Percentiles rank a stretch among this genome's conserved stretches.
These are phyloP conservation scores for Cyprinodon brontotheroides DNA, from an alignment of 2,113 vertebrate genomes.

Conservation along the genomic window DNA sequence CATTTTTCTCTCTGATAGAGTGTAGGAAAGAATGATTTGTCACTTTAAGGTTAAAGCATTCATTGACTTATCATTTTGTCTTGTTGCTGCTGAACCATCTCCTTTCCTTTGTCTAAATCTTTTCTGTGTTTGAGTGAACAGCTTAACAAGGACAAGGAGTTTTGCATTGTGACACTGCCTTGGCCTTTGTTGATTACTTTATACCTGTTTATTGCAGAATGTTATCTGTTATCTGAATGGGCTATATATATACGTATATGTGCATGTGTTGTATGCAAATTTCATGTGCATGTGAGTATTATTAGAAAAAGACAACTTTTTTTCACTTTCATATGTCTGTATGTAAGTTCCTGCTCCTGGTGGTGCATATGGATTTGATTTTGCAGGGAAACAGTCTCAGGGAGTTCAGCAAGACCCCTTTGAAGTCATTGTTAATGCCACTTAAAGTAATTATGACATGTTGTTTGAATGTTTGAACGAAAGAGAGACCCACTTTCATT, in stretches of 20 bases:
- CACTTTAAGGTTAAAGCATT: conserved; percentile 41
- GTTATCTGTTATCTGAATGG: not conserved
- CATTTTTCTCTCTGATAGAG: conserved; percentile 68
- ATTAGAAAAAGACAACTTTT: conserved; percentile 18
- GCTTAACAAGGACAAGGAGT: conserved; percentile 7
- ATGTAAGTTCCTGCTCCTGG: conserved; percentile 29
- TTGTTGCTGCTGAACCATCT: conserved; percentile 26
- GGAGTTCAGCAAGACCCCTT: conserved; percentile 34
- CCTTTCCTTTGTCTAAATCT: conserved; percentile 27
- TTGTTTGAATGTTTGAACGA: conserved; percentile 4
- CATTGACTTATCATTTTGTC: conserved; percentile 16
- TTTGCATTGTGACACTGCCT: conserved; percentile 16
- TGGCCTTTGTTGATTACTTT: conserved; percentile 10
- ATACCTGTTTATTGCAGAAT: not conserved
- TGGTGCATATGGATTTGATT: conserved; percentile 30
- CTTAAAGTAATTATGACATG: conserved; percentile 18
- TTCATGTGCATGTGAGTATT: conserved; percentile 35
- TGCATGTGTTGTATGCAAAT: conserved; percentile 10
- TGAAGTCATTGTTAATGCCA: conserved; percentile 55
- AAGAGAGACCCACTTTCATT: conserved; percentile 11
- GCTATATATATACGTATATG: not conserved
- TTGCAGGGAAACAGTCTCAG: conserved; percentile 21
- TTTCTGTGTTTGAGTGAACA: conserved; percentile 6
- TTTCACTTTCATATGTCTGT: conserved; percentile 29
- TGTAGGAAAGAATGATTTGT: conserved; percentile 61